phyloP scores from a whole-genome alignment of 2,113 vertebrate genomes.

The Rhagologus leucostigma region DNA sequence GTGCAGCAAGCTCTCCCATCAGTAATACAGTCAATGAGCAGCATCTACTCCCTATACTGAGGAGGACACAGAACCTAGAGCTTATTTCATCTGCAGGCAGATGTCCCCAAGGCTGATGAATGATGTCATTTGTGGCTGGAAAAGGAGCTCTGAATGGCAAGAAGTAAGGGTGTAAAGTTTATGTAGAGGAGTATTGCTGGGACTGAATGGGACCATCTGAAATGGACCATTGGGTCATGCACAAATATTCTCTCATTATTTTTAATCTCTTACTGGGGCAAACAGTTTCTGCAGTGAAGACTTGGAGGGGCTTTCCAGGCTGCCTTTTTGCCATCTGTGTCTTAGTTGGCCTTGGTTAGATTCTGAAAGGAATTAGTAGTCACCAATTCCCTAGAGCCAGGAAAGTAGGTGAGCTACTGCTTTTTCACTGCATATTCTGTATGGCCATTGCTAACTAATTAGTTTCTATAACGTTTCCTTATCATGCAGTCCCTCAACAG shows the following conservation, averaged over 20 bases:
- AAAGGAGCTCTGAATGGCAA: neutral
- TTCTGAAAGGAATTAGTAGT: neutral
- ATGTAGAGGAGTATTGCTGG: neutral
- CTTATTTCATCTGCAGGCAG: neutral
- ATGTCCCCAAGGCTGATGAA: neutral
- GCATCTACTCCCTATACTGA: neutral
- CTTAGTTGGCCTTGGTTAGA: neutral
- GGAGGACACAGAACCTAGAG: neutral
- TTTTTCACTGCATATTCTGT: neutral
- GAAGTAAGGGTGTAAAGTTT: neutral
- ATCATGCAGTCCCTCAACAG: neutral
- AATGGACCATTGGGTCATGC: neutral
- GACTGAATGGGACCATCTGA: neutral
- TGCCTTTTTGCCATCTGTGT: neutral
- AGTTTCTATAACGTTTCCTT: neutral
- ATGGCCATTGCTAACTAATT: neutral
- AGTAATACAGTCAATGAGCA: neutral
- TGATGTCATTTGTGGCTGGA: neutral
- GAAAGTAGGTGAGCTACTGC: neutral
- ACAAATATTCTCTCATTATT: neutral
- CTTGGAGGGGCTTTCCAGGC: neutral
- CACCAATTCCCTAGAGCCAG: neutral
- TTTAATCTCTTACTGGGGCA: neutral
- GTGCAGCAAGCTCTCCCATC: neutral
- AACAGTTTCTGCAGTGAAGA: neutral